These are phyloP conservation scores for Acanthosoma haemorrhoidale DNA, from an alignment of 2,888 invertebrate genomes.

Conservation along the genomic window DNA sequence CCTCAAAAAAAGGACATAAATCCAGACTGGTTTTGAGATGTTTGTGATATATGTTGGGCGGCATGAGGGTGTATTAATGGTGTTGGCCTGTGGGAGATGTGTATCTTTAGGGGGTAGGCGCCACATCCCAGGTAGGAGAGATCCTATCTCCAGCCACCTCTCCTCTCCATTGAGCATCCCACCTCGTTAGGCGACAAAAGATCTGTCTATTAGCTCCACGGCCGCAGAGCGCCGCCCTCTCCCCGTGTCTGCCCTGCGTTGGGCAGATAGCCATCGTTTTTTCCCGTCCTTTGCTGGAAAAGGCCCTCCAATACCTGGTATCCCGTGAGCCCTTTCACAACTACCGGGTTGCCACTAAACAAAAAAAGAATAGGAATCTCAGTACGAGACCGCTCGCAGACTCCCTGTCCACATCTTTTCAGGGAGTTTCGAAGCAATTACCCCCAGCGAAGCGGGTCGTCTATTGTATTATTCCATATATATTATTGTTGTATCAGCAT, in stretches of 20 bases:
- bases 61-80: conserved; percentile 9
- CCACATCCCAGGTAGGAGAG: background rate
- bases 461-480: no score
- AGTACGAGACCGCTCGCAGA: background rate
- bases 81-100: background rate
- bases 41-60: conserved; percentile 14
- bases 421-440: background rate
- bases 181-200: conserved; percentile 3
- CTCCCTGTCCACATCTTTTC: no score
- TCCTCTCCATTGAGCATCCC: background rate
- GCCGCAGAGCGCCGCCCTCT: background rate
- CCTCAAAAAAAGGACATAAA: background rate
- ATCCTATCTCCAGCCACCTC: background rate
- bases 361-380: background rate
- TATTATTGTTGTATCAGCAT: no score
- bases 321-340: background rate
- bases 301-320: background rate
- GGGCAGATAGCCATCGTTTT: conserved; percentile 4
- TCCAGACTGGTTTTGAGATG: conserved; percentile 15
- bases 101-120: conserved; percentile 15
- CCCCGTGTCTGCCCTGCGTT: background rate
- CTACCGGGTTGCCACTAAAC: background rate
- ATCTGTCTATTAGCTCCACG: background rate
- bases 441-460: background rate
- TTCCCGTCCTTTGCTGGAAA: background rate